Percentiles rank a stretch among this genome's conserved stretches.
Evolutionary conservation across 2,113 vertebrate species (phyloP).

Genomic region (Osmerus mordax): DNA sequence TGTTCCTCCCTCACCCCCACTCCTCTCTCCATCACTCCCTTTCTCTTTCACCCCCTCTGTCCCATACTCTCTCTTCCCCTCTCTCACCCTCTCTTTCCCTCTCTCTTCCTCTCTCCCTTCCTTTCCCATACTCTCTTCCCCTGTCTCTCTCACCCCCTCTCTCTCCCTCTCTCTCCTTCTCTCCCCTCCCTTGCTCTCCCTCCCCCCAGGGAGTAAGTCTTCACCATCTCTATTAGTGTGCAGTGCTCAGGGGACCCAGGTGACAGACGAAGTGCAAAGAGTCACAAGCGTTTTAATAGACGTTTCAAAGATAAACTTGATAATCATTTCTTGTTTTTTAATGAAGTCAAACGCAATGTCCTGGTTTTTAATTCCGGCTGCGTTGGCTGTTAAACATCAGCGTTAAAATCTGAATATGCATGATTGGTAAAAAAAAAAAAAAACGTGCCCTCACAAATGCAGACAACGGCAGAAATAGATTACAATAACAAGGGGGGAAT

Average conservation of each 20-base stretch:
- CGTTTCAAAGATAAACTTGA: slow-evolving; percentile 79
- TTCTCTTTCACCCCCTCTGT: not conserved
- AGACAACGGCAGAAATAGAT: slow-evolving; percentile 71
- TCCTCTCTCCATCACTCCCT: slow-evolving; percentile 10
- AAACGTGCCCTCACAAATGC: slow-evolving; percentile 52
- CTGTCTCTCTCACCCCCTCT: not conserved
- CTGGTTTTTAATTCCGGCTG: slow-evolving; percentile 73
- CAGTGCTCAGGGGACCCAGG: slow-evolving; percentile 73
- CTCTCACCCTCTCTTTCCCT: not conserved
- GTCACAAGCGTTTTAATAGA: slow-evolving; percentile 78
- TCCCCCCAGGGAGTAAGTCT: slow-evolving; percentile 66
- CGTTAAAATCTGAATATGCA: slow-evolving; percentile 72
- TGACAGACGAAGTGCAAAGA: slow-evolving; percentile 76
- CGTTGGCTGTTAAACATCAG: slow-evolving; percentile 68
- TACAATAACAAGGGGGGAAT: slow-evolving; percentile 61
- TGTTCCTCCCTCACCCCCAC: not conserved
- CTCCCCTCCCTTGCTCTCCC: slow-evolving; percentile 29
- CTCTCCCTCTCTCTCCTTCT: not conserved
- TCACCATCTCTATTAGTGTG: slow-evolving; percentile 73
- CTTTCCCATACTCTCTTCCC: not conserved
- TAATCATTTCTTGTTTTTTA: slow-evolving; percentile 77
- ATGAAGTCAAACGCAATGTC: slow-evolving; percentile 73
- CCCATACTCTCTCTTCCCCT: slow-evolving; percentile 2
- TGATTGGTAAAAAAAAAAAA: slow-evolving; percentile 61
- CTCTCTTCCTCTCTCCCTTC: not conserved